Evolutionary conservation across 2,888 invertebrate species (phyloP).

Genomic region (Aleiodes leptofemur): DNA sequence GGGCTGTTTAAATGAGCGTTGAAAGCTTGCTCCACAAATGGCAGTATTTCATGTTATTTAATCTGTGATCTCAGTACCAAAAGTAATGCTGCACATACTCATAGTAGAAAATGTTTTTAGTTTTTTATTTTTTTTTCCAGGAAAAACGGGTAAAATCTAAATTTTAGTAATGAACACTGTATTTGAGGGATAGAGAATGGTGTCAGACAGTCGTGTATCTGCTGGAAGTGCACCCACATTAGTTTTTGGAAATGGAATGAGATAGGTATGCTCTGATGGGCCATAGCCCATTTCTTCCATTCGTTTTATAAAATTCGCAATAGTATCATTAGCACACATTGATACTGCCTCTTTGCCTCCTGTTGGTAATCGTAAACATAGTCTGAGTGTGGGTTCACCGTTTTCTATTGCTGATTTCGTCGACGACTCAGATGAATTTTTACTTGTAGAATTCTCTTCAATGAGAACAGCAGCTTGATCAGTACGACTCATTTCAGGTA

Average conservation of each 20-base stretch:
- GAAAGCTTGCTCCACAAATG: not conserved
- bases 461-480: conserved; percentile 47
- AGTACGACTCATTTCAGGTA: conserved; percentile 39
- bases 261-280: conserved; percentile 68
- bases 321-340: conserved; percentile 68
- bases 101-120: no score
- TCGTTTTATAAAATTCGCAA: conserved; percentile 69
- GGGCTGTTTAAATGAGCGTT: not conserved
- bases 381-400: conserved; percentile 65
- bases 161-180: conserved; percentile 74
- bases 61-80: conserved; percentile 8
- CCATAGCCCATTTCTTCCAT: conserved; percentile 71
- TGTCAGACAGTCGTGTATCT: conserved; percentile 66
- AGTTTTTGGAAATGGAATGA: conserved; percentile 71
- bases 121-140: no score
- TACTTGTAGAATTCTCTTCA: conserved; percentile 37
- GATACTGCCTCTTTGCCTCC: conserved; percentile 70
- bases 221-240: conserved; percentile 69
- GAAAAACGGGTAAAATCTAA: conserved; percentile 54
- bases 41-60: conserved; percentile 1
- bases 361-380: conserved; percentile 71
- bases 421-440: conserved; percentile 6
- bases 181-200: conserved; percentile 72
- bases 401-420: conserved; percentile 31
- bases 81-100: not conserved